phyloP scores from a whole-genome alignment of 23 tunicate species.

The Botrylloides violaceus region DNA sequence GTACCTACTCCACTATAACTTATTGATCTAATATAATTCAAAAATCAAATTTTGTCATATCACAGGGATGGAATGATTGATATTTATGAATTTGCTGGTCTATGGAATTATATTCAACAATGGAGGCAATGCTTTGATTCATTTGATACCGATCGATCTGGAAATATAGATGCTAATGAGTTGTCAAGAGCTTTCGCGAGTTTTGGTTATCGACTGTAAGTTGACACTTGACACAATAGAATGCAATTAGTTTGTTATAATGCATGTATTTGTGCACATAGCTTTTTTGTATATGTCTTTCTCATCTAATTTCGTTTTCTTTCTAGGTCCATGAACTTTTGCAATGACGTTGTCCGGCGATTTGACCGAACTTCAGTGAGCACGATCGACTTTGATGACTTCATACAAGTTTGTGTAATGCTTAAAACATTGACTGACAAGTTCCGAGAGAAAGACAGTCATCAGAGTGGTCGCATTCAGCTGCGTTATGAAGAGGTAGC shows the following conservation, averaged over 20 bases:
- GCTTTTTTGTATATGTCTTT: too few species aligned
- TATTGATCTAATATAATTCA: not conserved
- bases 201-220: conserved; percentile 85
- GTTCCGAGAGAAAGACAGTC: conserved; percentile 66
- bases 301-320: not conserved
- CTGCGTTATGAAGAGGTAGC: conserved; percentile 77
- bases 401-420: conserved; percentile 89
- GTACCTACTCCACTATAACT: conserved; percentile 11
- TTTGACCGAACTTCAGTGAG: conserved; percentile 68
- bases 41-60: not conserved
- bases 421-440: conserved; percentile 65
- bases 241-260: too few species aligned
- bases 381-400: conserved; percentile 90
- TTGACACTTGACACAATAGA: not conserved
- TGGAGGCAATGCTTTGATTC: conserved; percentile 91
- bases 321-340: conserved; percentile 66
- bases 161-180: conserved; percentile 62
- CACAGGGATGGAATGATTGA: conserved; percentile 76
- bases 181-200: conserved; percentile 57
- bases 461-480: conserved; percentile 56
- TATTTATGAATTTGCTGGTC: conserved; percentile 51
- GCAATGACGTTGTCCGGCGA: conserved; percentile 44
- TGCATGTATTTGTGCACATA: too few species aligned
- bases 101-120: conserved; percentile 86
- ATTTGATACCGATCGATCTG: conserved; percentile 75